phyloP scores from a whole-genome alignment of 2,797 vertebrate species.

The Tarsius wallacei region DNA sequence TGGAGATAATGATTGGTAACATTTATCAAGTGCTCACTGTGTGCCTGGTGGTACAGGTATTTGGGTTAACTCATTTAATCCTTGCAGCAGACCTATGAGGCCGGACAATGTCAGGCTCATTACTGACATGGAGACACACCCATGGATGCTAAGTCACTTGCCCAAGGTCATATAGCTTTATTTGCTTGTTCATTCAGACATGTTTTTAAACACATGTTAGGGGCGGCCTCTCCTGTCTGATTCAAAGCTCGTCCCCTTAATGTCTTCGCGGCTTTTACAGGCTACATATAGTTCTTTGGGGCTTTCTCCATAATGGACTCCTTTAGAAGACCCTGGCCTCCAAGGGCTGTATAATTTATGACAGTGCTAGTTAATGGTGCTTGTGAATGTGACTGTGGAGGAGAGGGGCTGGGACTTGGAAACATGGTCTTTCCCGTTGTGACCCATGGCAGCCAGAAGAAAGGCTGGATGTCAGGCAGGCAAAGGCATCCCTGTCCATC shows the following conservation, averaged over 20 bases:
- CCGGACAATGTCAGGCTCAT: neutral
- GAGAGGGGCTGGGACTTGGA: neutral
- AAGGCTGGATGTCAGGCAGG: neutral
- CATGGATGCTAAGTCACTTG: neutral
- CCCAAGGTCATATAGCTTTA: neutral
- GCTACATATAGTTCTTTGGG: neutral
- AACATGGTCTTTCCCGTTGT: neutral
- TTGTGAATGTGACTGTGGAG: neutral
- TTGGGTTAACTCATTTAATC: neutral
- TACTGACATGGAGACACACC: neutral
- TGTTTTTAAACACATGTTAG: too few relatives aligned
- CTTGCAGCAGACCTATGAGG: neutral
- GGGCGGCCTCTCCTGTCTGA: neutral
- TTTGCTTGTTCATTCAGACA: too few relatives aligned
- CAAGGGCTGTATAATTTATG: neutral
- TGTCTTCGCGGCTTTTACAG: neutral
- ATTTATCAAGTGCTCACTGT: neutral
- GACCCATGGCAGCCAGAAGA: neutral
- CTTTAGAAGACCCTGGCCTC: neutral
- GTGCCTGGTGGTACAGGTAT: neutral
- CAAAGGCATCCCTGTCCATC: neutral
- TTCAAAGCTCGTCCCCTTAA: neutral
- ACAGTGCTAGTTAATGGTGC: neutral
- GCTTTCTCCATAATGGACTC: neutral
- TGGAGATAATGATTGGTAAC: neutral